phyloP scores from a whole-genome alignment of 1,140 invertebrate species.

The Drosophila setifemur region DNA sequence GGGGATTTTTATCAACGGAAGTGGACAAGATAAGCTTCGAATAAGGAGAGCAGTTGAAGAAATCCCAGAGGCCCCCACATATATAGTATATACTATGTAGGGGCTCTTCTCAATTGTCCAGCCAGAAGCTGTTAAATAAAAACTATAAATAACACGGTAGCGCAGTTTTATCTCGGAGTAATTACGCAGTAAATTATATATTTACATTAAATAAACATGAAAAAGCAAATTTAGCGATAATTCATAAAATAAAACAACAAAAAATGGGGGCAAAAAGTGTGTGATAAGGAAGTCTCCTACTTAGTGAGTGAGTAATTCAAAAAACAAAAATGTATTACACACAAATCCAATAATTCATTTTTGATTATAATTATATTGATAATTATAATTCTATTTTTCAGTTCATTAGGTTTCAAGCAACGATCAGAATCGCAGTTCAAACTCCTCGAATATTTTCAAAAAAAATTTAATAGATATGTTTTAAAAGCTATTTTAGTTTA shows the following conservation, averaged over 20 bases:
- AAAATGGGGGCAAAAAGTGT: neutral
- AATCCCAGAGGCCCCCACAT: slow-evolving; percentile 6
- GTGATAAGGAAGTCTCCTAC: neutral
- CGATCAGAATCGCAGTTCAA: neutral
- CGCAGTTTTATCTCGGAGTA: slow-evolving; percentile 5
- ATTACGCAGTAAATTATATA: slow-evolving; percentile 32
- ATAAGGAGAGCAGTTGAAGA: slow-evolving; percentile 17
- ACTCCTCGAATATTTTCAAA: neutral
- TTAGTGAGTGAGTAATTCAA: no score
- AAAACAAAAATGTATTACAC: no score
- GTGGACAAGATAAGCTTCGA: slow-evolving; percentile 18
- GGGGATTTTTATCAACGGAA: slow-evolving; percentile 42
- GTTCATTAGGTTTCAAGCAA: neutral
- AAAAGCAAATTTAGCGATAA: slow-evolving; percentile 1
- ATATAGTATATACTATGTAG: no score
- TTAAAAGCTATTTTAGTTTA: no score
- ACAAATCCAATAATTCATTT: no score
- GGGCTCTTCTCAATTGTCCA: neutral
- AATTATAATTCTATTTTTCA: neutral
- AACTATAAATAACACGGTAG: slow-evolving; percentile 36
- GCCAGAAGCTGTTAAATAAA: slow-evolving; percentile 3
- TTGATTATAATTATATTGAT: no score
- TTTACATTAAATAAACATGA: slow-evolving; percentile 10
- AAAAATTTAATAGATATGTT: no score
- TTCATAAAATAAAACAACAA: neutral